Conservation (phyloP, 2,797 vertebrate genomes). For the Eospalax fontanierii region DNA sequence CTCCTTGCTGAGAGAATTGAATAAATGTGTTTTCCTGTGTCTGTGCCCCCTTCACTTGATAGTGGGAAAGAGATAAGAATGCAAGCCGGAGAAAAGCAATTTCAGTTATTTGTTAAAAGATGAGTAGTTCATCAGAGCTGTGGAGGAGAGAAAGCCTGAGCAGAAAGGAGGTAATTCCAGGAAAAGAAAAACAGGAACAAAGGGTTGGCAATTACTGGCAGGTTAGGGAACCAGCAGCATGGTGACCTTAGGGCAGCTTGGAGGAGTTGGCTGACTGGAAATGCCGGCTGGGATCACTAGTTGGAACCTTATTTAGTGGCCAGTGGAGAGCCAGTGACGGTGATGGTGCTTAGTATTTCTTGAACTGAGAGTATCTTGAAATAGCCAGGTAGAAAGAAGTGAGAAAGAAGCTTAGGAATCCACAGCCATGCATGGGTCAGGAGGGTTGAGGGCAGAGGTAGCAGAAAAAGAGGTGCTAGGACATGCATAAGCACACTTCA, state of each 20-base stretch:
- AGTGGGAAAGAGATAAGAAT: neutral
- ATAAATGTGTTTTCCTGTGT: neutral
- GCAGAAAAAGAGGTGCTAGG: neutral
- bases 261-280: constrained; percentile 68
- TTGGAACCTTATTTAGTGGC: neutral
- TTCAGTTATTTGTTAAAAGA: neutral
- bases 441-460: neutral
- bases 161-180: constrained; percentile 65
- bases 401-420: constrained; percentile 12
- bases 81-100: neutral
- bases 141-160: neutral
- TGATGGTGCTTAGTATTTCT: neutral
- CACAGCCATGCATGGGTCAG: neutral
- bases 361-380: constrained; percentile 21
- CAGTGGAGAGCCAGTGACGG: neutral
- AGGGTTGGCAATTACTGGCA: constrained; percentile 63
- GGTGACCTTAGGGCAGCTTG: constrained; percentile 63
- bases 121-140: neutral
- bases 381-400: neutral
- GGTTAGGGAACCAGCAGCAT: constrained; percentile 54
- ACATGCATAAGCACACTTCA: neutral
- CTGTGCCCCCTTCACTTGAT: neutral
- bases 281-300: constrained; percentile 53
- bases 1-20: neutral
- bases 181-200: constrained; percentile 70